Evolutionary conservation across 2,888 invertebrate species (phyloP).

Genomic region (Crocallis elinguaria): DNA sequence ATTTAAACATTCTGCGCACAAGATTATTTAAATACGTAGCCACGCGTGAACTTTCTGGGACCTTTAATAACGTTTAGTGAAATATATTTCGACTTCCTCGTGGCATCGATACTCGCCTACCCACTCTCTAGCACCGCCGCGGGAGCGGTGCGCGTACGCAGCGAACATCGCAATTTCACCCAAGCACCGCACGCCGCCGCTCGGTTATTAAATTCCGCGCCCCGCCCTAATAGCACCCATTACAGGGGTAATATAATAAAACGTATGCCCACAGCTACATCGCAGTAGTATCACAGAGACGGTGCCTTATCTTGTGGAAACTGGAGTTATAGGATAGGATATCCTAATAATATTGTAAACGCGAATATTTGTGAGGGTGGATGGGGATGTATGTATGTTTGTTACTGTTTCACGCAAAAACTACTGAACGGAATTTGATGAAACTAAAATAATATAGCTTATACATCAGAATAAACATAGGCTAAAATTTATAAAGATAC

Average conservation of each 20-base stretch:
- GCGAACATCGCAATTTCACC: constrained; percentile 66
- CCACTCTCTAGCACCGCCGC: constrained; percentile 53
- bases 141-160: constrained; percentile 68
- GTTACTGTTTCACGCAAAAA: no score
- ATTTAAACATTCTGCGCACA: no score
- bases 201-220: constrained; percentile 80
- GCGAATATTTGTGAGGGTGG: neutral
- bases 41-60: no score
- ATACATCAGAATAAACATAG: no score
- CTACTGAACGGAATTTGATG: no score
- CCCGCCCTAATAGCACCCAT: constrained; percentile 81
- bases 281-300: constrained; percentile 12
- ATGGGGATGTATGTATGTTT: no score
- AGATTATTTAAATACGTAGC: no score
- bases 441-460: no score
- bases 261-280: constrained; percentile 42
- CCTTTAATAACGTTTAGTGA: no score
- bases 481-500: no score
- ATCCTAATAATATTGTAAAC: no score
- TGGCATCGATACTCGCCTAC: constrained; percentile 17
- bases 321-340: neutral
- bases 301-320: constrained; percentile 6
- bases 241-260: constrained; percentile 81
- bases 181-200: constrained; percentile 56
- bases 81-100: no score